Evolutionary conservation across 2,888 invertebrate genomes (phyloP).

Genomic region (Pachliopta kotzebuea): DNA sequence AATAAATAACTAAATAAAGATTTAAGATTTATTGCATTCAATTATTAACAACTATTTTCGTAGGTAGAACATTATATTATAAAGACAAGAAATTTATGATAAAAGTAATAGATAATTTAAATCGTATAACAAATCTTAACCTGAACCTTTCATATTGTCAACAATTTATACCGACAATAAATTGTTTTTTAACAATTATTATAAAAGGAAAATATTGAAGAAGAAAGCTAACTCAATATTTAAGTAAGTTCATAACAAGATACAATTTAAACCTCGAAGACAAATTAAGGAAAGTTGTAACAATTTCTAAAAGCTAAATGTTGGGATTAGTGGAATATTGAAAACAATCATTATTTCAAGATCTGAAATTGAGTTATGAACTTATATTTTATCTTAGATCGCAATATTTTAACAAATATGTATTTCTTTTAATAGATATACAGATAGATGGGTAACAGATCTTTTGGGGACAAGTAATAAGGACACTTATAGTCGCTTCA

Average conservation of each 20-base stretch:
- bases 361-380: not conserved
- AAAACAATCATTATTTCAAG: not conserved
- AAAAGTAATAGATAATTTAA: too few species aligned
- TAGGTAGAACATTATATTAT: too few species aligned
- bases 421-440: too few species aligned
- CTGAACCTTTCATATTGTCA: too few species aligned
- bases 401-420: too few species aligned
- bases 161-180: not conserved
- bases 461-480: too few species aligned
- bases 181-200: not conserved
- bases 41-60: too few species aligned
- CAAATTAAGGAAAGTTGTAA: constrained; percentile 10
- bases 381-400: too few species aligned
- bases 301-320: constrained; percentile 13
- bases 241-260: constrained; percentile 16
- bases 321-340: constrained; percentile 2
- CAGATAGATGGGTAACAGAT: too few species aligned
- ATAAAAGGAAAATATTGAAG: constrained; percentile 5
- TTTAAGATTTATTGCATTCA: not conserved
- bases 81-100: too few species aligned
- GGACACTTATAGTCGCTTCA: too few species aligned
- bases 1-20: not conserved
- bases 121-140: too few species aligned
- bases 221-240: constrained; percentile 6
- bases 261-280: constrained; percentile 6